Conservation (phyloP, 35 echinoderm and acorn worm genomes). For the Lytechinus pictus region DNA sequence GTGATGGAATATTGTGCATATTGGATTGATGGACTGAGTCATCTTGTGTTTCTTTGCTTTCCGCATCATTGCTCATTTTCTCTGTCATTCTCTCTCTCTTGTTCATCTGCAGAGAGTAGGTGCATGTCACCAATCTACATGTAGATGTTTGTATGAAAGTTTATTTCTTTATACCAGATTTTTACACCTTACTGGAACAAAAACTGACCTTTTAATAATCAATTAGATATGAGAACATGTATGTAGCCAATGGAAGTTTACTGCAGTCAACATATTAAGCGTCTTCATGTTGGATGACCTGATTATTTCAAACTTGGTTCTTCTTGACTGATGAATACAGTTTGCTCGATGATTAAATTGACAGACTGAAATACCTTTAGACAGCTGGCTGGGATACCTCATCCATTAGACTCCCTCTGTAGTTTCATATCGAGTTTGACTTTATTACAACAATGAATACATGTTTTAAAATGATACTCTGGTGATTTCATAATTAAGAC, state of each 20-base stretch:
- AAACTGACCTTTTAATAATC: neutral
- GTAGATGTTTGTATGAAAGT: too few relatives aligned
- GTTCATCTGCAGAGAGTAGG: neutral
- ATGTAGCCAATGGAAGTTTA: too few relatives aligned
- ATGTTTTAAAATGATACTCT: too few relatives aligned
- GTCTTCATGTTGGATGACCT: neutral
- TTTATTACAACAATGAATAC: too few relatives aligned
- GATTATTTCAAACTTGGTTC: neutral
- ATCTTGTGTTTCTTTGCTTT: neutral
- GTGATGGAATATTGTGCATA: neutral
- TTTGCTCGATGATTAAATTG: neutral
- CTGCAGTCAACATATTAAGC: too few relatives aligned
- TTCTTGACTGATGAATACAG: neutral
- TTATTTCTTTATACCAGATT: neutral
- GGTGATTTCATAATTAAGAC: neutral
- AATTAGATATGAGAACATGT: too few relatives aligned
- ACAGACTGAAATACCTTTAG: neutral
- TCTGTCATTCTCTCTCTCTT: neutral
- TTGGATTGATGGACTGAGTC: constrained; percentile 23
- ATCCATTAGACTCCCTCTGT: neutral
- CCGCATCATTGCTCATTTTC: neutral
- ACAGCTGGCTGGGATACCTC: neutral
- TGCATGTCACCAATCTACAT: neutral
- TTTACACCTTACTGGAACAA: neutral
- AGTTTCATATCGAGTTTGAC: neutral